phyloP scores from a whole-genome alignment of 2,888 invertebrate genomes.

The Dasypogon diadema region DNA sequence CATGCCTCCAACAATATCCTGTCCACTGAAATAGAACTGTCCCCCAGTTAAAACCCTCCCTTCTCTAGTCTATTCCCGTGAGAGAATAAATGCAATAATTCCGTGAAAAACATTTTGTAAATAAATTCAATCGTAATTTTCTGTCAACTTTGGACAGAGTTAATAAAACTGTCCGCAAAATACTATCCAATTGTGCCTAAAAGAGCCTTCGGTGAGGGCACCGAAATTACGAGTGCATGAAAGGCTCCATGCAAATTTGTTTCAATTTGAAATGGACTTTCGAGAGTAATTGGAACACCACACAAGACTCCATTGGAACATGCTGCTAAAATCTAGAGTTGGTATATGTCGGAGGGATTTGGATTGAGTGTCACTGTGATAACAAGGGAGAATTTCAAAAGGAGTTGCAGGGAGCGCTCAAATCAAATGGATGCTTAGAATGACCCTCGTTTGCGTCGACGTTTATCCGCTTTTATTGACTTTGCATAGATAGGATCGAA shows the following conservation, averaged over 20 bases:
- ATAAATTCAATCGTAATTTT: slow-evolving; percentile 45
- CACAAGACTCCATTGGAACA: slow-evolving; percentile 28
- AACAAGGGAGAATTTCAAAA: slow-evolving; percentile 3
- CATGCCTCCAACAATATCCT: neutral
- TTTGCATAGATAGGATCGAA: slow-evolving; percentile 17
- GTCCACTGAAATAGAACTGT: slow-evolving; percentile 22
- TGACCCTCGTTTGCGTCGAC: slow-evolving; percentile 42
- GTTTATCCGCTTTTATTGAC: slow-evolving; percentile 45
- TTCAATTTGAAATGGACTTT: slow-evolving; percentile 47
- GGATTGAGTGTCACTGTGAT: slow-evolving; percentile 26
- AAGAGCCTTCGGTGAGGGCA: slow-evolving; percentile 15
- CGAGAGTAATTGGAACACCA: slow-evolving; percentile 43
- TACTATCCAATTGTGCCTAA: slow-evolving; percentile 41
- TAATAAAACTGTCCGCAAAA: slow-evolving; percentile 36
- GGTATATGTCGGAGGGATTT: neutral
- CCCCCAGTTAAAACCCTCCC: neutral
- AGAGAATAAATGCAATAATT: slow-evolving; percentile 40
- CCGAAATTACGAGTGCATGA: slow-evolving; percentile 32
- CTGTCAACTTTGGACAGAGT: slow-evolving; percentile 31
- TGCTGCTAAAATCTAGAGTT: neutral
- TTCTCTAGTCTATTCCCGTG: neutral
- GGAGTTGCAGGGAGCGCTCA: slow-evolving; percentile 11
- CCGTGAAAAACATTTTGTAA: slow-evolving; percentile 38
- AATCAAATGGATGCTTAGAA: slow-evolving; percentile 46
- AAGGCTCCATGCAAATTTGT: slow-evolving; percentile 44